These are phyloP conservation scores for Dasyornis broadbenti DNA, from an alignment of 2,113 vertebrate species.

Conservation along the genomic window DNA sequence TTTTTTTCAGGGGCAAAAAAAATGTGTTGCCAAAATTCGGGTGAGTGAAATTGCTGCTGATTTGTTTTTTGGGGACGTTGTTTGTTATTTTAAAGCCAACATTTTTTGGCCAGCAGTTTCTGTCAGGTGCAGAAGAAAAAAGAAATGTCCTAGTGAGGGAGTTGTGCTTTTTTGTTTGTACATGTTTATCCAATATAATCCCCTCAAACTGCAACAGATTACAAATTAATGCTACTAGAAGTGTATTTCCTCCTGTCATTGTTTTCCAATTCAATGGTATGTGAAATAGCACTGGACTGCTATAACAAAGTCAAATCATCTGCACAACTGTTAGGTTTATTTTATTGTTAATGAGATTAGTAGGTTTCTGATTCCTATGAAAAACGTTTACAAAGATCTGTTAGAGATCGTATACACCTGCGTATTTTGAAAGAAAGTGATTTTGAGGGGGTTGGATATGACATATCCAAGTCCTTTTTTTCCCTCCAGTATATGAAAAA, in stretches of 20 bases:
- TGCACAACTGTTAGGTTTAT: not conserved
- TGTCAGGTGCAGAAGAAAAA: not conserved
- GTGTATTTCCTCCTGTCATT: not conserved
- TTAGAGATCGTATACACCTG: not conserved
- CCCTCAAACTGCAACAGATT: not conserved
- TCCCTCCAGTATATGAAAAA: not conserved
- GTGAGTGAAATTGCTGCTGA: not conserved
- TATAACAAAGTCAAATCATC: not conserved
- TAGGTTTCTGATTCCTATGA: not conserved
- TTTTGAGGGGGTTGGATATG: not conserved
- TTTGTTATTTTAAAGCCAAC: not conserved
- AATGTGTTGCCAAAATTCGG: not conserved
- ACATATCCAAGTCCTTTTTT: not conserved
- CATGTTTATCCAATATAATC: not conserved
- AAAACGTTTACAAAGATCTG: not conserved
- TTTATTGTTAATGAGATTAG: not conserved
- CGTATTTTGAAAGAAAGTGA: not conserved
- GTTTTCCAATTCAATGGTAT: not conserved
- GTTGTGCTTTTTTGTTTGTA: not conserved
- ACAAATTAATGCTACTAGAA: not conserved
- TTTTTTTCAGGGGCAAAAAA: not conserved
- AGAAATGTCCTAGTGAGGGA: not conserved
- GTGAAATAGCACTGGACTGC: not conserved
- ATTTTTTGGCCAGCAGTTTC: not conserved
- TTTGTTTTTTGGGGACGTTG: accelerated